Base-by-base conservation (phyloP, 2,113 vertebrate genomes). In the Tyrannus savana region DNA sequence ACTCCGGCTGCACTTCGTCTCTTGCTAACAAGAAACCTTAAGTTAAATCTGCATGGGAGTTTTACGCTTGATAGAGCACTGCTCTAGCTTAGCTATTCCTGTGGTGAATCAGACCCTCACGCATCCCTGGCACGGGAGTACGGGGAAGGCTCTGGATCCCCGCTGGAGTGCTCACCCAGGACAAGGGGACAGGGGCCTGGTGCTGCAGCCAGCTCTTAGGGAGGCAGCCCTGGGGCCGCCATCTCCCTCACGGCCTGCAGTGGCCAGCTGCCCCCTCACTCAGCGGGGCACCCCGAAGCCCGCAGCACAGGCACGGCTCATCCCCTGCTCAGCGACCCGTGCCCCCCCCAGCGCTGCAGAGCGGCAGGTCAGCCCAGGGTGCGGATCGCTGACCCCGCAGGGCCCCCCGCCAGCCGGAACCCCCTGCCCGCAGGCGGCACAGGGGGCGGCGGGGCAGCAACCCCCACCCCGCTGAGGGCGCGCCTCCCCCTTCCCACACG, bases 121-220 rank as follows among this genome's bases (percentile, higher is more conserved):
- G 1, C 63, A 72, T 1, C 31, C 9, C 6, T 17, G 64, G 37
- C 47, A 23, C 1, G 0, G 62, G 23, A 52, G 52, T 1, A 60
- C 19, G 17, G 31, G 72, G 59, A 75, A 83, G 49, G 49, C 49
- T 53, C 44, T 14, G 46, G 21, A 7, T 63, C 30, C 52, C 47
- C 3, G 5, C 37, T 21, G n/a, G 28, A 39, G 18, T 12, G n/a
- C 21, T 22, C 28, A 10, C 16, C 19, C 39, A 42, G 73, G 28
- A 53, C 41, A 53, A 49, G 73, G 73, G 35, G n/a, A 7, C n/a
- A 1, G 37, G 14, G 50, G 46, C 68, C 25, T 25, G 58, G 28
- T 12, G 44, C 72, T 49, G 49, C 79, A 37, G n/a, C 62, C 68
- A 72, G 31, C 53, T 16, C 10, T 3, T 0, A 19, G 3, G 19